Base-by-base conservation (phyloP, 2,888 invertebrate genomes). In the Gortyna flavago region DNA sequence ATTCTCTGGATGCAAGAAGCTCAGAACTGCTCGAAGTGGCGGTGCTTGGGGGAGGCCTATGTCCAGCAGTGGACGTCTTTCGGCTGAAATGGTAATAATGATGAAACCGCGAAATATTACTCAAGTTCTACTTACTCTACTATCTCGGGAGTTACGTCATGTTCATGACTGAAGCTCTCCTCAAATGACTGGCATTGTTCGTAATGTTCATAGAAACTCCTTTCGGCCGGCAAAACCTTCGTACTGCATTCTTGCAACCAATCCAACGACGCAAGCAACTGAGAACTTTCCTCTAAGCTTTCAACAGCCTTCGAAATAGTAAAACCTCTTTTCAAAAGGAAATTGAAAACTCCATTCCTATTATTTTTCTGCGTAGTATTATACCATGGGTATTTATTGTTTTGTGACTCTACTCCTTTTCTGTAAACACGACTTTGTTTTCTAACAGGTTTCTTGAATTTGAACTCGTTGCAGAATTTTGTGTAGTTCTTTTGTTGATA, bases 341-440 rank as follows among this genome's bases (percentile, higher is more conserved):
- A 93, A 89, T 93, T 93, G 61, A 94, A 93, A 5, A 93, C 84
- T 21, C 92, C 91, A 76, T 80, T 90, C 79, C 94, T 96, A 29
- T 93, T 92, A 77, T 87, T 90, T 62, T 93, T 95, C 32, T 95
- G 93, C 0, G 96, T 95, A 0, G 91, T 86, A 87, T 96, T 96
- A 80, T 92, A 93, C 96, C 95, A 95, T 1, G 96, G 95, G 84
- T 96, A 95, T 83, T 96, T 95, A 84, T 96, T 95, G 70, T 96
- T 95, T 13, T 93, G 93, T 0, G 95, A 94, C 44, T 94, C 90
- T 0, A 95, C 89, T 65, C 92, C 93, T 80, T 94, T 95, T 73
- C 90, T 93, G 75, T 89, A 90, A 78, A 90, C 70, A 13, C 85
- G 77, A 78, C 87, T 91, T 2, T 87, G 83, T 83, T 92, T 93